Evolutionary conservation across 2,888 invertebrate species (phyloP).

Genomic region (Esperia sulphurella): DNA sequence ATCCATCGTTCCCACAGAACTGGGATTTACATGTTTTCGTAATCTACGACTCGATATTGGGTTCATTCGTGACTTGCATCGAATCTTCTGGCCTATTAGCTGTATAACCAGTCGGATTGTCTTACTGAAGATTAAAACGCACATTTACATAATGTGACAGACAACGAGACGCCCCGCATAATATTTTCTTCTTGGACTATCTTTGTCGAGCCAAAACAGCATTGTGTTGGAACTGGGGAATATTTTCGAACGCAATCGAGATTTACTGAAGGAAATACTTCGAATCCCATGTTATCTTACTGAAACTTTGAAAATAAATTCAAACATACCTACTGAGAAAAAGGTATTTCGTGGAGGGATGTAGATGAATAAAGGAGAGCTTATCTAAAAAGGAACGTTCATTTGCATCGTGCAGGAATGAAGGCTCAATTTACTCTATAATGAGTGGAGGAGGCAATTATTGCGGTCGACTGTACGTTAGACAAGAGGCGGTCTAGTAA

Average conservation of each 20-base stretch:
- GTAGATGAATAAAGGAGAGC: slow-evolving; percentile 38
- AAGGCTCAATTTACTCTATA: slow-evolving; percentile 38
- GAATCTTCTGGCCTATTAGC: slow-evolving; percentile 42
- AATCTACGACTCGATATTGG: slow-evolving; percentile 60
- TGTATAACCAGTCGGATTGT: slow-evolving; percentile 27
- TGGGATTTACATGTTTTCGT: slow-evolving; percentile 63
- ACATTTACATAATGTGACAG: slow-evolving; percentile 57
- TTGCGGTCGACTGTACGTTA: slow-evolving; percentile 29
- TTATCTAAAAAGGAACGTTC: slow-evolving; percentile 33
- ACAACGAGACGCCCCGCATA: slow-evolving; percentile 50
- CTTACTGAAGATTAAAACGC: slow-evolving; percentile 50
- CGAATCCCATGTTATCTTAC: too few species aligned
- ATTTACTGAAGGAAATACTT: too few species aligned
- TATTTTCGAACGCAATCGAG: background rate
- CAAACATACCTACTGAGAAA: background rate
- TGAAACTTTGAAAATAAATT: background rate
- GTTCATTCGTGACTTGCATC: slow-evolving; percentile 65
- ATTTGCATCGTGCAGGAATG: slow-evolving; percentile 54
- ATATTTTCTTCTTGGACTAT: slow-evolving; percentile 29
- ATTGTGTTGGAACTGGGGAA: background rate
- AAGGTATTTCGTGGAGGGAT: background rate
- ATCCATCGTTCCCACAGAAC: slow-evolving; percentile 21
- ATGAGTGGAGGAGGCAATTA: slow-evolving; percentile 50
- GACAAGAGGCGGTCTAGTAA: slow-evolving; percentile 34
- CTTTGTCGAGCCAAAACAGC: slow-evolving; percentile 4